Evolutionary conservation across 2,888 invertebrate genomes (phyloP).

Genomic region (Atethmia centrago): DNA sequence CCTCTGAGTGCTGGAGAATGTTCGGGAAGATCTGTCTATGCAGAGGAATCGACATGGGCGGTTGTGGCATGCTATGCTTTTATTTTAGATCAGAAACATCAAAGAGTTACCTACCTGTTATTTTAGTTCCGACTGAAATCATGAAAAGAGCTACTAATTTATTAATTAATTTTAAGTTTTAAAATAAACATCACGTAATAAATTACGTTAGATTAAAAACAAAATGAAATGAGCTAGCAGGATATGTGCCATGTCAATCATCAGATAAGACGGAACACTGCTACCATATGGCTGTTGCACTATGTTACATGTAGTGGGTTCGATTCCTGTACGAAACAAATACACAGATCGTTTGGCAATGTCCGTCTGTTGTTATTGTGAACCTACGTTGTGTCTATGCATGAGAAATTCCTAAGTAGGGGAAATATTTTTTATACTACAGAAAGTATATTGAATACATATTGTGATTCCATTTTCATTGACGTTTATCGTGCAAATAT

Average conservation of each 20-base stretch:
- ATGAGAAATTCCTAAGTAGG: not conserved
- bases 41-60: not conserved
- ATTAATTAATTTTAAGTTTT: too few species aligned
- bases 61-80: not conserved
- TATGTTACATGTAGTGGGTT: not conserved
- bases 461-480: not conserved
- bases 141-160: too few species aligned
- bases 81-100: not conserved
- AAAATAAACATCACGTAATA: too few species aligned
- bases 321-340: not conserved
- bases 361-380: not conserved
- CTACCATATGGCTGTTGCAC: not conserved
- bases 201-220: too few species aligned
- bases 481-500: too few species aligned
- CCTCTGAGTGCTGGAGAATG: slow-evolving; percentile 4
- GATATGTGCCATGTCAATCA: not conserved
- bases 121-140: not conserved
- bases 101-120: not conserved
- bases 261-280: not conserved
- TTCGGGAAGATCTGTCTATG: not conserved
- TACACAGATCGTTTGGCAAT: not conserved
- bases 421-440: not conserved
- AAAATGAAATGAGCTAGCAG: too few species aligned
- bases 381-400: not conserved
- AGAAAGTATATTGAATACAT: not conserved